These are phyloP conservation scores for Ibycter americanus DNA, from an alignment of 2,797 vertebrate species.

Conservation along the genomic window DNA sequence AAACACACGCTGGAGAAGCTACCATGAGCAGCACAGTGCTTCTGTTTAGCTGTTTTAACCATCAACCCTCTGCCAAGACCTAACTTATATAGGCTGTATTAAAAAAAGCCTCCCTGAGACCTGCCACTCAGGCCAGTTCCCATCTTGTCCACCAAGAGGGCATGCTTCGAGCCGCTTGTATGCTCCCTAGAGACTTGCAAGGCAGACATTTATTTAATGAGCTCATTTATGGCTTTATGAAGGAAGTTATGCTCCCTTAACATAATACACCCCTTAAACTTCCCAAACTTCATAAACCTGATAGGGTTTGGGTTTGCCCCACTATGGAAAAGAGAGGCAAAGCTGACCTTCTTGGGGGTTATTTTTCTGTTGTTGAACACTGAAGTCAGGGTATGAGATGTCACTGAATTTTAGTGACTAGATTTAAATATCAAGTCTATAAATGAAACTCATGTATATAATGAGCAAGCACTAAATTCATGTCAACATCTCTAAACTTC, in stretches of 20 bases:
- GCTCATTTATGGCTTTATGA: background rate
- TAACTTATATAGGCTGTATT: no score
- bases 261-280: background rate
- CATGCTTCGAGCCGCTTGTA: background rate
- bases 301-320: background rate
- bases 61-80: background rate
- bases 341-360: background rate
- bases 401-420: background rate
- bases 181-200: background rate
- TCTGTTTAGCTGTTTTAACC: background rate
- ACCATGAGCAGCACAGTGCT: background rate
- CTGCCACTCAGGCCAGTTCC: background rate
- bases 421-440: background rate
- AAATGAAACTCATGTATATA: background rate
- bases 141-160: background rate
- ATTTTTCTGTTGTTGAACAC: background rate
- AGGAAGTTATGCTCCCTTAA: background rate
- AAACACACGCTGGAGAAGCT: background rate
- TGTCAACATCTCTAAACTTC: background rate
- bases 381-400: background rate
- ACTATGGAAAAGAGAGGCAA: background rate
- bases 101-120: background rate
- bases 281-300: fast-evolving
- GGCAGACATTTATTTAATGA: background rate
- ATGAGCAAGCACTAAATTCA: background rate